Conservation (phyloP, 2,888 invertebrate genomes). For the Sepiola atlantica region DNA sequence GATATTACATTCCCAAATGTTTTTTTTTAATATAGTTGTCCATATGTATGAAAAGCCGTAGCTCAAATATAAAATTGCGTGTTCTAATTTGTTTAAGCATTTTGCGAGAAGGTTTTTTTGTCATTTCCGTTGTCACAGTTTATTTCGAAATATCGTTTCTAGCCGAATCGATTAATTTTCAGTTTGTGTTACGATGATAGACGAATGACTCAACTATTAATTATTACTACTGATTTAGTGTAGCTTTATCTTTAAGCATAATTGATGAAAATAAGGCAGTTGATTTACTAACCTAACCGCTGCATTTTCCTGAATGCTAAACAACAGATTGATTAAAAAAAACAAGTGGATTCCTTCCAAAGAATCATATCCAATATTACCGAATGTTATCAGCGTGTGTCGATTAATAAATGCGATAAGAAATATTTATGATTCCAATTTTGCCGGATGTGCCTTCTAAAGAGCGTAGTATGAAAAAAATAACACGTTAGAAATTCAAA, state of each 20-base stretch:
- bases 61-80: no score
- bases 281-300: neutral
- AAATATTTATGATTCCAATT: neutral
- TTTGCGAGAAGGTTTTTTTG: no score
- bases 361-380: neutral
- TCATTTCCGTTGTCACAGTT: no score
- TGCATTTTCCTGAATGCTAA: neutral
- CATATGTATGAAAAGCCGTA: no score
- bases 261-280: neutral
- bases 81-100: no score
- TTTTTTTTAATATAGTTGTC: no score
- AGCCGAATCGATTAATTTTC: no score
- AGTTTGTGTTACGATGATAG: no score
- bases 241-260: neutral
- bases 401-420: neutral
- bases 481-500: neutral
- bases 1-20: no score
- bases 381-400: neutral
- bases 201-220: no score
- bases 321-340: neutral
- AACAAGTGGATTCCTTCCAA: neutral
- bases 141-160: no score
- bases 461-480: neutral
- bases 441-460: neutral
- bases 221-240: no score